Conservation (phyloP, 2,888 invertebrate species). For the Hymenopus coronatus region DNA sequence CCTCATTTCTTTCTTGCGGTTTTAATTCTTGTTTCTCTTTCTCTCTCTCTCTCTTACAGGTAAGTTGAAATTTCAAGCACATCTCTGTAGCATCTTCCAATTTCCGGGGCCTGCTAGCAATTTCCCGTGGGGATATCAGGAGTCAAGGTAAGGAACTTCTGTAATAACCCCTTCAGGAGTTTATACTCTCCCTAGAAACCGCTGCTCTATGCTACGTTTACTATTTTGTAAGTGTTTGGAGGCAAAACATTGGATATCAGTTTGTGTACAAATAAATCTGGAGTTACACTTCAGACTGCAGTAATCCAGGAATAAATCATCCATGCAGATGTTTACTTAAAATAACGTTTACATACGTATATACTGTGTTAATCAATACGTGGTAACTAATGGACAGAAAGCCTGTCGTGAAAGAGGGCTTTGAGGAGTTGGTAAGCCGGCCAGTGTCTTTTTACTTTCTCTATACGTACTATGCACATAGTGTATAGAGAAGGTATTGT, state of each 20-base stretch:
- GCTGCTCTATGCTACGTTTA: neutral
- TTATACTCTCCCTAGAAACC: neutral
- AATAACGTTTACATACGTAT: too few species aligned
- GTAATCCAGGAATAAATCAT: too few species aligned
- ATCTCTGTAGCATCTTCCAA: neutral
- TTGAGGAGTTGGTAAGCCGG: too few species aligned
- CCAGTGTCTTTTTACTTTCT: too few species aligned
- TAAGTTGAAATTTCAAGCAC: neutral
- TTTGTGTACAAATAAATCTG: neutral
- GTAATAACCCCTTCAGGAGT: neutral
- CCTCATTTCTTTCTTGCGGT: neutral
- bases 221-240: neutral
- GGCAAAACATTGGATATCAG: neutral
- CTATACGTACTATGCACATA: too few species aligned
- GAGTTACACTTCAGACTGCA: too few species aligned
- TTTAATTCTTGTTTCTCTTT: neutral
- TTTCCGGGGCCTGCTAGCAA: neutral
- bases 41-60: neutral
- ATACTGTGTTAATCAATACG: too few species aligned
- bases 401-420: too few species aligned
- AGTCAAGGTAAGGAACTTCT: neutral
- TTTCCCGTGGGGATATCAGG: neutral
- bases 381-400: too few species aligned
- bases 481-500: too few species aligned
- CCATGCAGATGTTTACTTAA: too few species aligned